Percentiles rank a stretch among this genome's conserved stretches.
phyloP scores from a whole-genome alignment of 2,888 invertebrate species.

The Nomada ferruginata region DNA sequence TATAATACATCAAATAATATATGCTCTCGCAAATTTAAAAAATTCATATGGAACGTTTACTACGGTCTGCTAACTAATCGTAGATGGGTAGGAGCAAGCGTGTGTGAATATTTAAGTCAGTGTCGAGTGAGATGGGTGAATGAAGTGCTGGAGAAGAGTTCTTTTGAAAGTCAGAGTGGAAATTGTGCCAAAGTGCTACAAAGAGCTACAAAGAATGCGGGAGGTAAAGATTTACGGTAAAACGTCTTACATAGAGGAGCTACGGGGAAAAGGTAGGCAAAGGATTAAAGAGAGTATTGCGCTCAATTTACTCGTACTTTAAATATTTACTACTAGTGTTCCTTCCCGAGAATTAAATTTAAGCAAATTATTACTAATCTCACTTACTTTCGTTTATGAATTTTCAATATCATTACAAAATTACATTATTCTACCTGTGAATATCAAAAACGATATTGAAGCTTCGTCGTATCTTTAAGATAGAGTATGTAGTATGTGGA shows the following conservation, averaged over 20 bases:
- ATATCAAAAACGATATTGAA: not conserved
- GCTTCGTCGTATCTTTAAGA: not conserved
- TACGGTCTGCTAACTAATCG: slow-evolving; percentile 6
- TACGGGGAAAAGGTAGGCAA: not conserved
- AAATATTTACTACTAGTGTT: no score
- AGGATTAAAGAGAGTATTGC: slow-evolving; percentile 19
- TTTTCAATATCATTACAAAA: not conserved
- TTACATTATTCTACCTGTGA: not conserved
- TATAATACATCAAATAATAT: no score
- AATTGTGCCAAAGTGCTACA: slow-evolving; percentile 23
- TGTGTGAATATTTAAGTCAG: slow-evolving; percentile 21
- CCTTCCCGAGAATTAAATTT: no score
- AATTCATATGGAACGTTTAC: not conserved
- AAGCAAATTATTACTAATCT: no score
- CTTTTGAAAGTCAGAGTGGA: slow-evolving; percentile 27
- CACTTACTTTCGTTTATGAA: no score
- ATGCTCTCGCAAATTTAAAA: not conserved
- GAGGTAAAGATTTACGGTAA: slow-evolving; percentile 24
- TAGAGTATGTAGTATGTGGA: not conserved
- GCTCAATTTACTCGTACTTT: not conserved
- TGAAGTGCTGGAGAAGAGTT: slow-evolving; percentile 36
- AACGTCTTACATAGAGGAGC: slow-evolving; percentile 21
- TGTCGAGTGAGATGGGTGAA: slow-evolving; percentile 16
- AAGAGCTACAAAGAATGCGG: slow-evolving; percentile 26
- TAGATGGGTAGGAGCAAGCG: not conserved